A percentile compares a stretch with the other conserved stretches of the same genome.
Evolutionary conservation across 2,888 invertebrate genomes (phyloP).

Genomic region (Agrochola lota): DNA sequence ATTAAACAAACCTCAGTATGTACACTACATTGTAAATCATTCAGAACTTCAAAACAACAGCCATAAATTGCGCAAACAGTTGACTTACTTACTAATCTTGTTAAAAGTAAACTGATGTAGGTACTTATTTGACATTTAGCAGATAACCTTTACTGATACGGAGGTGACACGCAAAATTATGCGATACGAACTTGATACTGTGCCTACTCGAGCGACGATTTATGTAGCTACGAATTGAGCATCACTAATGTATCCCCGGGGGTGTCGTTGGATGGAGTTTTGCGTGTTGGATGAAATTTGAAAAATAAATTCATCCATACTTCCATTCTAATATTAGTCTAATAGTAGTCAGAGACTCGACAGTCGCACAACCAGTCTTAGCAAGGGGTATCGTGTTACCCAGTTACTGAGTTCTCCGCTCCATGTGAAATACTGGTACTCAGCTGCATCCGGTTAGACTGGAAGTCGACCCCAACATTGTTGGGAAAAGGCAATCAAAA

Average conservation of each 20-base stretch:
- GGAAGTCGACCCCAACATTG: neutral
- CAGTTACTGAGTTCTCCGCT: neutral
- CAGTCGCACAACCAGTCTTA: neutral
- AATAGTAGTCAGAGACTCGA: too few relatives aligned
- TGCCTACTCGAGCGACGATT: neutral
- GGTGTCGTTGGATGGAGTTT: slow-evolving; percentile 9
- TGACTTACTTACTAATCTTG: slow-evolving; percentile 26
- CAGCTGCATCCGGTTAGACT: neutral
- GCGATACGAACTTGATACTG: slow-evolving; percentile 33
- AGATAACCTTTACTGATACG: slow-evolving; percentile 41
- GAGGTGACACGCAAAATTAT: slow-evolving; percentile 17
- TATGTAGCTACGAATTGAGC: neutral
- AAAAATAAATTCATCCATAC: neutral
- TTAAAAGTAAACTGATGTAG: slow-evolving; percentile 34
- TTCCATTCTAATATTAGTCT: neutral
- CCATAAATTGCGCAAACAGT: slow-evolving; percentile 23
- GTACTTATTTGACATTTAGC: slow-evolving; percentile 28
- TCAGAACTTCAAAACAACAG: slow-evolving; percentile 37
- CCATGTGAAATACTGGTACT: neutral
- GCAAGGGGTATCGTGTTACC: neutral
- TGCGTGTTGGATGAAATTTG: neutral
- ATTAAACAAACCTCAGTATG: neutral
- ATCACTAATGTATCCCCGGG: slow-evolving; percentile 36
- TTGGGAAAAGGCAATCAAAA: neutral
- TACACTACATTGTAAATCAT: slow-evolving; percentile 23